Percentiles rank a stretch among this genome's conserved stretches.
Evolutionary conservation across 2,113 vertebrate genomes (phyloP).

Genomic region (Ophiodon elongatus): DNA sequence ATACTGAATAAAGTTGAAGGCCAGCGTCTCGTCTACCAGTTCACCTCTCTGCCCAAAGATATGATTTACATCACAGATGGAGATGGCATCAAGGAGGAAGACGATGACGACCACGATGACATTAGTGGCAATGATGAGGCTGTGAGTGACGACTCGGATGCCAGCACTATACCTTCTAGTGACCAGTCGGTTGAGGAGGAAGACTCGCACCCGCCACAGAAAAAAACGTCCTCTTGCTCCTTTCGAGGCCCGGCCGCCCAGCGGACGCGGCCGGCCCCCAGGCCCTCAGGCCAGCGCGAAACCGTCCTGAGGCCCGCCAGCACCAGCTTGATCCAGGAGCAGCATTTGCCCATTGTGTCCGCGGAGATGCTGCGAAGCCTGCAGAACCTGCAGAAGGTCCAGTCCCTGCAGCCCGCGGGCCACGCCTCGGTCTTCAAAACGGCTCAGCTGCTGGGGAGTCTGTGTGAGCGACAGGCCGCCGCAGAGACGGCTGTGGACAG

Average conservation of each 20-base stretch:
- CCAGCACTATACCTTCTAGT: constrained; percentile 78
- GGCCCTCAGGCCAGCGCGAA: constrained; percentile 59
- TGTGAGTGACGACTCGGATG: constrained; percentile 69
- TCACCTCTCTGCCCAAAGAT: constrained; percentile 97
- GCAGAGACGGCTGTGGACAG: constrained; percentile 34
- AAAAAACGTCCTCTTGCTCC: constrained; percentile 32
- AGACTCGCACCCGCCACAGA: constrained; percentile 51
- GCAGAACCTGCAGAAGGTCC: constrained; percentile 88
- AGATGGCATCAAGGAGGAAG: constrained; percentile 70
- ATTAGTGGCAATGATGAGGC: constrained; percentile 64
- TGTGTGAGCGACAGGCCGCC: constrained; percentile 87
- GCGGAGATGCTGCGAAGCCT: constrained; percentile 92
- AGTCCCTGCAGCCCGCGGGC: constrained; percentile 83
- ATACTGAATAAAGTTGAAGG: constrained; percentile 99
- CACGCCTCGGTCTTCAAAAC: constrained; percentile 93
- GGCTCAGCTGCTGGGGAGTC: constrained; percentile 91
- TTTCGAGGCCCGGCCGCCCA: constrained; percentile 5
- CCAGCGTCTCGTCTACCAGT: constrained; percentile 97
- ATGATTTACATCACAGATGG: constrained; percentile 94
- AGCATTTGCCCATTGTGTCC: constrained; percentile 86
- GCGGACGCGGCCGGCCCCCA: constrained; percentile 17
- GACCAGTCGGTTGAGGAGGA: constrained; percentile 80
- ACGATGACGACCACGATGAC: constrained; percentile 74
- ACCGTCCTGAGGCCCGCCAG: constrained; percentile 79
- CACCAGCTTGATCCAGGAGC: constrained; percentile 87